phyloP scores from a whole-genome alignment of 2,113 vertebrate genomes.

The Propithecus coquereli region DNA sequence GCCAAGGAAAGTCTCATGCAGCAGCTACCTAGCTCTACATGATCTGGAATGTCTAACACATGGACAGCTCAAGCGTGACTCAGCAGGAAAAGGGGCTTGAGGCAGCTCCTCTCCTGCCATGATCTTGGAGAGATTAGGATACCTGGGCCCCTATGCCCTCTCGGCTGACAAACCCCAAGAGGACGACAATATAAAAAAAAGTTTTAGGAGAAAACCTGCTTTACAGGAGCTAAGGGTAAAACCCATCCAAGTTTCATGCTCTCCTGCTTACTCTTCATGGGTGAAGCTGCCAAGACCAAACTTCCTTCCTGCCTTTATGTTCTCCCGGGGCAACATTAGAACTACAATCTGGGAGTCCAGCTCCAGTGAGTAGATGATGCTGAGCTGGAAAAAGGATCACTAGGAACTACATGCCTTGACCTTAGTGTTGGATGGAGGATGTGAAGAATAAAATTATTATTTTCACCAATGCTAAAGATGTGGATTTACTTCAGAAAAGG shows the following conservation, averaged over 20 bases:
- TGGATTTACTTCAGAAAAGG: constrained; percentile 9
- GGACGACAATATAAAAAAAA: neutral
- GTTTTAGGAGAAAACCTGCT: constrained; percentile 29
- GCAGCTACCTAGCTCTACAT: constrained; percentile 42
- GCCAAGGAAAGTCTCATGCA: neutral
- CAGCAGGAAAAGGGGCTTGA: neutral
- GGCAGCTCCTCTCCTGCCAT: neutral
- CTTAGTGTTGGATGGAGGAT: constrained; percentile 13
- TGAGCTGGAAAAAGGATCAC: neutral
- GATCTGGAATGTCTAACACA: constrained; percentile 54
- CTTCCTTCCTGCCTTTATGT: neutral
- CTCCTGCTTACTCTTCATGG: constrained; percentile 1
- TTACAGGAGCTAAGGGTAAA: neutral
- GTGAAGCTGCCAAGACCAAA: constrained; percentile 19
- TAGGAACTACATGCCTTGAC: neutral
- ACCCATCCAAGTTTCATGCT: neutral
- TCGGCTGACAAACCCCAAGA: constrained; percentile 16
- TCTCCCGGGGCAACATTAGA: neutral
- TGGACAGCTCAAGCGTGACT: neutral
- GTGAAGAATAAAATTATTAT: constrained; percentile 30
- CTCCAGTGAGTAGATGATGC: neutral
- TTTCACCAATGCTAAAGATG: constrained; percentile 26
- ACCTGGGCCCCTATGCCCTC: neutral
- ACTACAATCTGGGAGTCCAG: neutral
- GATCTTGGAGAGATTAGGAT: neutral